Base-by-base conservation (phyloP, 2,113 vertebrate genomes). In the Malurus elegans region DNA sequence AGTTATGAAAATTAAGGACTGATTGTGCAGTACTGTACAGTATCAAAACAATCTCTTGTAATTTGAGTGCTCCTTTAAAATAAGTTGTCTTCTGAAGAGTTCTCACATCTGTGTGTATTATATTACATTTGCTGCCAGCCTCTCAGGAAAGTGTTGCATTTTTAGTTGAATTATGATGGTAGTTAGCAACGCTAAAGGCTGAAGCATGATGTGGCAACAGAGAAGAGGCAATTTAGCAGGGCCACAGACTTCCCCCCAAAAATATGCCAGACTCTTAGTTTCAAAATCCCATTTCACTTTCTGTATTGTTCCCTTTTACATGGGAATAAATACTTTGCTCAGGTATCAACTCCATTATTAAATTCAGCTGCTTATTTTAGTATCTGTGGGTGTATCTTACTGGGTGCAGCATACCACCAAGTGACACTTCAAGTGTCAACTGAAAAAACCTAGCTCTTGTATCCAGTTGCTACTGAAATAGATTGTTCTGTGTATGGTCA, bases 361-460 rank as follows among this genome's bases (percentile, higher is more conserved):
- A 50, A 20, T 54, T 79, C 3, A 81, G 45, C 34, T 79, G 3
- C 56, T 75, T 51, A 24, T 67, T 71, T 60, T 28, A 24, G 23
- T 36, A 42, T 45, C 17, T 66, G 0, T 0, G 2, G 18, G 2
- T 79, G 44, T 71, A 34, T 8, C 18, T 69, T 64, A 6, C 5
- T 72, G 38, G 10, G 5, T 53, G 11, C 12, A 58, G 17, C 0
- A 2, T 50, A 32, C 16, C 10, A 9, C 32, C 50, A 17, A 45
- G 29, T 25, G 40, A 42, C 29, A 4, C 45, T 36, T 61, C 10
- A 6, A 20, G 19, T 44, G n/a, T n/a, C n/a, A 56, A 79, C 7
- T 78, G 56, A 74, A 73, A 50, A 47, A 78, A 20, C 11, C 32
- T 36, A 9, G 4, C 83, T 76, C 40, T 69, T 75, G 0, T 4